Evolutionary conservation across 2,888 invertebrate genomes (phyloP), one percentile per base, ranked within the genome.

Genomic region (Phortica okadai): DNA sequence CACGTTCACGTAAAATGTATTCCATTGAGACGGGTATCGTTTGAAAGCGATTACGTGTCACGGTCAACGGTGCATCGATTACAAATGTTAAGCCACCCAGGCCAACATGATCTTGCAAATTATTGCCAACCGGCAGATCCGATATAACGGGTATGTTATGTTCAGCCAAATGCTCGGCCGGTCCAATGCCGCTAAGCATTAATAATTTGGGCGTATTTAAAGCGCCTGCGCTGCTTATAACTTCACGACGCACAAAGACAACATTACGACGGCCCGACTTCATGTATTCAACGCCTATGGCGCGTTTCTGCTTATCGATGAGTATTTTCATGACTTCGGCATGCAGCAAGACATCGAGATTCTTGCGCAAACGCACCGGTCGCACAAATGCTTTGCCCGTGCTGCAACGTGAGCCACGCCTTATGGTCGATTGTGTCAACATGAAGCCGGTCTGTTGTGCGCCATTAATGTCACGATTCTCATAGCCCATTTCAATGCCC

Each of bases 141-240:
- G 94, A 94, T 8, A 96, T 85, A 0, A 97, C 93, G 0, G 95
- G 95, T 79, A 97, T 96, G 6, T 93, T 94, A 79, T 95, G 93
- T 77, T 95, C 93, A 76, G 93, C 92, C 5, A 97, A 91, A 88
- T 97, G 96, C 14, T 96, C 95, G 2, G 93, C 93, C 0, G 96
- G 97, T 0, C 97, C 97, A 33, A 98, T 94, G 0, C 98, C 98
- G 74, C 97, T 97, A 8, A 98, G 90, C 97, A 98, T 97, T 81
- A 99, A 93, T 25, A 99, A 89, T 85, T 98, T 97, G 0, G 98
- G 98, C 3, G 96, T 95, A 74, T 96, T 95, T 56, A 99, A 94
- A 0, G 98, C 94, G 0, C 98, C 98, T 0, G 97, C 96, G 2
- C 97, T 96, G 83, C 97, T 92, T 7, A 98, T 94, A 0, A 98